Base-by-base conservation (phyloP, 2,113 vertebrate species). In the Dendropsophus ebraccatus region DNA sequence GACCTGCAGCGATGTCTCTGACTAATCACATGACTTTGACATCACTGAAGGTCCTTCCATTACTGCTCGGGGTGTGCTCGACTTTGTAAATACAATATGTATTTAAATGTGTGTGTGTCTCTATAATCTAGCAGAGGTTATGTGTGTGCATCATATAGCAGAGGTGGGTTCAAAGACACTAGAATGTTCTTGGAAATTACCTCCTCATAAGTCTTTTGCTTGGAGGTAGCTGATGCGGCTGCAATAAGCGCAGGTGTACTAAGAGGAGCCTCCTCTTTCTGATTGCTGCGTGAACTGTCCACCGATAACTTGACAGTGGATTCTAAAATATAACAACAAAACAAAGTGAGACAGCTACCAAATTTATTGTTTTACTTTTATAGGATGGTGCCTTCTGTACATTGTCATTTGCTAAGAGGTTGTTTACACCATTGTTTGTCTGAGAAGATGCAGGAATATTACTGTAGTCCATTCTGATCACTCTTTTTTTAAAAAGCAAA, bases 231-330 rank as follows among this genome's bases (percentile, higher is more conserved):
- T 81, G 89, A 92, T 87, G 90, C 90, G 62, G 93, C 87, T 85
- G 90, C 84, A 4, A 94, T 94, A n/a, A 94, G 88, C 0, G 93
- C 88, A 32, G 95, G 87, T 37, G 90, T 88, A 87, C 93, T 87
- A 5, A 90, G 92, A n/a, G 92, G 88, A 0, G 54, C 65, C 13
- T 90, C 91, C 47, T 95, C 95, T 92, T 95, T 97, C 88, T 95
- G 94, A 89, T 94, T 94, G 70, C 91, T 96, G 8, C 89, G 94
- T 0, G 95, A 93, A 87, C 91, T 97, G 89, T 99, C 97, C 30
- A 99, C 92, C 70, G 97, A 97, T 54, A 99, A 90, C 88, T 99
- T 97, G 67, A 99, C 97, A 0, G 97, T 97, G 88, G 97, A 97
- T 92, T 99, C 98, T 99, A 90, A 90, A 30, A 78, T 76, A 56